These are phyloP conservation scores for Parnassius smintheus DNA, from an alignment of 2,888 invertebrate species.

Conservation along the genomic window DNA sequence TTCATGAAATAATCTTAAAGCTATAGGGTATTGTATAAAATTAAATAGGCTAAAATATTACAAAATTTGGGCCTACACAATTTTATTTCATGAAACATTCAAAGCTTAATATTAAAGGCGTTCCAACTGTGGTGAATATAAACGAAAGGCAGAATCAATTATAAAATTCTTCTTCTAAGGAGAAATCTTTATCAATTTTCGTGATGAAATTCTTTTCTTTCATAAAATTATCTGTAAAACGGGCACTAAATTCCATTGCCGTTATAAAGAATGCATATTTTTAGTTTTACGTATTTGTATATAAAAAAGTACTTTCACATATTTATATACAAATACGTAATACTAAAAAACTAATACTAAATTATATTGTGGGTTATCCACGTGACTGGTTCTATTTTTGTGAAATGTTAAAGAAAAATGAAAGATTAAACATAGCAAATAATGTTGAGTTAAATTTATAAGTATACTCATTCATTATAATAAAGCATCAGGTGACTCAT, in stretches of 20 bases:
- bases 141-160: constrained; percentile 60
- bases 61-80: constrained; percentile 18
- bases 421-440: too few species aligned
- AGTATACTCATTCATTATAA: too few species aligned
- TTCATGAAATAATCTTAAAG: too few species aligned
- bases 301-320: constrained; percentile 16
- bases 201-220: constrained; percentile 59
- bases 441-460: too few species aligned
- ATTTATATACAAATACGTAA: too few species aligned
- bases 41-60: constrained; percentile 4
- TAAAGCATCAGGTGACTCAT: too few species aligned
- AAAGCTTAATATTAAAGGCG: constrained; percentile 26
- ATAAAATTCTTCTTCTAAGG: constrained; percentile 50
- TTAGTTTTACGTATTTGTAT: constrained; percentile 35
- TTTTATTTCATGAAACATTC: constrained; percentile 22
- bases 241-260: constrained; percentile 48
- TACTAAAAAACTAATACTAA: too few species aligned
- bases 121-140: constrained; percentile 44
- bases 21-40: too few species aligned
- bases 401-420: constrained; percentile 16
- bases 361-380: constrained; percentile 5
- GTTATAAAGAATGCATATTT: constrained; percentile 43
- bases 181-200: constrained; percentile 63
- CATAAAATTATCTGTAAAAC: constrained; percentile 64
- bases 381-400: constrained; percentile 22